Evolutionary conservation across 2,797 vertebrate genomes (phyloP).

Genomic region (Okamejei kenojei): DNA sequence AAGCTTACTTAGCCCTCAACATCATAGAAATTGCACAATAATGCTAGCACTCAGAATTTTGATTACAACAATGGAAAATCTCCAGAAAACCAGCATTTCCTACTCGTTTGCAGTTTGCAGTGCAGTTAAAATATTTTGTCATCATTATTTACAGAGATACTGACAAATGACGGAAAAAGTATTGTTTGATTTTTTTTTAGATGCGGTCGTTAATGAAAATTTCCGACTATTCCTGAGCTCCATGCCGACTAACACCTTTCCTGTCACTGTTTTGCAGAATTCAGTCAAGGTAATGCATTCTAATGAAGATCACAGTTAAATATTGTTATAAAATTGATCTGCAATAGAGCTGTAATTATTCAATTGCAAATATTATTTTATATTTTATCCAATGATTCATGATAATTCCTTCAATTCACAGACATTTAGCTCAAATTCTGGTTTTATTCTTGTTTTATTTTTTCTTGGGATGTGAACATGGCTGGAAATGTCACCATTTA

Average conservation of each 20-base stretch:
- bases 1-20: background rate
- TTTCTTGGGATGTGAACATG: too few species aligned
- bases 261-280: constrained; percentile 75
- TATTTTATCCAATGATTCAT: background rate
- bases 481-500: too few species aligned
- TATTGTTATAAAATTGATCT: background rate
- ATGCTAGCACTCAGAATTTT: background rate
- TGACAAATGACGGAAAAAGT: background rate
- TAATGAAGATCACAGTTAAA: background rate
- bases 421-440: too few species aligned
- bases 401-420: background rate
- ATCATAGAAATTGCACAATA: background rate
- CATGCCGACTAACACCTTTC: constrained; percentile 70
- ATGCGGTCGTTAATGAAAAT: constrained; percentile 58
- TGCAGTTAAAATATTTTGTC: background rate
- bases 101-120: background rate
- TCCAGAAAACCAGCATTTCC: background rate
- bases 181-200: constrained; percentile 48
- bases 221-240: constrained; percentile 78
- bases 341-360: background rate
- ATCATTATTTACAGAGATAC: background rate
- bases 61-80: background rate
- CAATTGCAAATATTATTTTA: background rate
- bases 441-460: too few species aligned
- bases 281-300: constrained; percentile 68